Evolutionary conservation across 2,113 vertebrate species (phyloP).

Genomic region (Pungitius pungitius): DNA sequence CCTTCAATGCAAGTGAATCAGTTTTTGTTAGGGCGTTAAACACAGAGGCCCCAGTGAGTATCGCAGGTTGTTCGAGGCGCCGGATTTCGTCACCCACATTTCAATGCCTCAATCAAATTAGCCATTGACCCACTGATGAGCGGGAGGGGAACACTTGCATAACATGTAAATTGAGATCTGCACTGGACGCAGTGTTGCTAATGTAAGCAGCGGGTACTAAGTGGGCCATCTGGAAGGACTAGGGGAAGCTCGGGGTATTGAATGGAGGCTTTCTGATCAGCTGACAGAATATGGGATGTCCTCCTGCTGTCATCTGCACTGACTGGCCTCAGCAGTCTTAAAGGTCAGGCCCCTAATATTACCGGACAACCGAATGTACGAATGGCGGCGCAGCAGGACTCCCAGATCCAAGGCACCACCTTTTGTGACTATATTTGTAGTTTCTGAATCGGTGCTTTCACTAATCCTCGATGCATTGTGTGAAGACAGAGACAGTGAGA

Average conservation of each 20-base stretch:
- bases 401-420: neutral
- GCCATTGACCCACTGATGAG: conserved; percentile 37
- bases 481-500: conserved; percentile 57
- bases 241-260: conserved; percentile 39
- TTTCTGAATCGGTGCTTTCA: neutral
- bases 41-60: neutral
- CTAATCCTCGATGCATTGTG: conserved; percentile 11
- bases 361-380: conserved; percentile 24
- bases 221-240: conserved; percentile 54
- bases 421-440: neutral
- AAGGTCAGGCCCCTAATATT: conserved; percentile 62
- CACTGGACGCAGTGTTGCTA: conserved; percentile 31
- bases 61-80: conserved; percentile 4
- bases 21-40: neutral
- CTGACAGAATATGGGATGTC: conserved; percentile 65
- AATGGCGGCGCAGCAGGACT: conserved; percentile 17
- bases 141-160: conserved; percentile 48
- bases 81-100: conserved; percentile 15
- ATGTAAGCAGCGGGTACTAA: conserved; percentile 39
- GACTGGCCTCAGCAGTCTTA: conserved; percentile 58
- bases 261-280: conserved; percentile 65
- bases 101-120: conserved; percentile 11
- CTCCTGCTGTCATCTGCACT: conserved; percentile 54
- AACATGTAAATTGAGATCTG: conserved; percentile 60
- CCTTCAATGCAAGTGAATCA: neutral